Conservation (phyloP, 2,888 invertebrate genomes). For the Bruchidius siliquastri region DNA sequence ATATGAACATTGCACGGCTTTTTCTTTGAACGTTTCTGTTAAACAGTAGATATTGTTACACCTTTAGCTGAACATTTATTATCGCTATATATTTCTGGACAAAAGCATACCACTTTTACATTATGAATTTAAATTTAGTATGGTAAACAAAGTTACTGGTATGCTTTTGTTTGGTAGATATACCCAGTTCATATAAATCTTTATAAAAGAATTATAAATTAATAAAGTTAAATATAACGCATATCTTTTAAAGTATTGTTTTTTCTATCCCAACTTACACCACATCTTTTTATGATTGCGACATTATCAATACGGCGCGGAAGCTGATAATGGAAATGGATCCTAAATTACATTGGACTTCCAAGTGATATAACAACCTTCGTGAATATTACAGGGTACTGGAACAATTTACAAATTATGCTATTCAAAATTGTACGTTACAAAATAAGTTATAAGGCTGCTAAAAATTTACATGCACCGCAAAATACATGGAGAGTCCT, state of each 20-base stretch:
- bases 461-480: too few relatives aligned
- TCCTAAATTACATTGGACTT: too few relatives aligned
- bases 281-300: not conserved
- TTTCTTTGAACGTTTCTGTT: conserved; percentile 21
- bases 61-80: conserved; percentile 17
- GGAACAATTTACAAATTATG: too few relatives aligned
- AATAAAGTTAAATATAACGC: conserved; percentile 51
- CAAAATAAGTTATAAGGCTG: too few relatives aligned
- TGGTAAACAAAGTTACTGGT: conserved; percentile 31
- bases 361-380: too few relatives aligned
- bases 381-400: too few relatives aligned
- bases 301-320: too few relatives aligned
- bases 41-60: conserved; percentile 20
- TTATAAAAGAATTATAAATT: conserved; percentile 51
- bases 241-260: conserved; percentile 21
- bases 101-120: conserved; percentile 39
- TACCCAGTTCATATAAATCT: conserved; percentile 49
- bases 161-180: conserved; percentile 44
- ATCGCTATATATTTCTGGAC: conserved; percentile 28
- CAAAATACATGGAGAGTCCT: too few relatives aligned
- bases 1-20: not conserved
- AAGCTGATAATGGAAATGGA: too few relatives aligned
- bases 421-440: too few relatives aligned
- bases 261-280: not conserved
- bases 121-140: conserved; percentile 27